A percentile compares a stretch with the other conserved stretches of the same genome.
These are phyloP conservation scores for Villa cingulata DNA, from an alignment of 2,888 invertebrate genomes.

Conservation along the genomic window DNA sequence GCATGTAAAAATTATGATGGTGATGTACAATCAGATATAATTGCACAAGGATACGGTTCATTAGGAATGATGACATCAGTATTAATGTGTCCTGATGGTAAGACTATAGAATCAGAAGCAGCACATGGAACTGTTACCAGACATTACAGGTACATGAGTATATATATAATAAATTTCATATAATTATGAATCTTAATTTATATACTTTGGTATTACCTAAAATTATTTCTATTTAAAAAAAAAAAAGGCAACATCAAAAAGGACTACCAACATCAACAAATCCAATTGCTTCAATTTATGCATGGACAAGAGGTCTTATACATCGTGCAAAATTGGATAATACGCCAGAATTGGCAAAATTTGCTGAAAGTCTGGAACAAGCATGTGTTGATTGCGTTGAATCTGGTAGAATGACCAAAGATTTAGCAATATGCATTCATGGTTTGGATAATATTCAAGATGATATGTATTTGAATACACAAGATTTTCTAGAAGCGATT, in stretches of 20 bases:
- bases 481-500: slow-evolving; percentile 75
- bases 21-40: slow-evolving; percentile 79
- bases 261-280: slow-evolving; percentile 79
- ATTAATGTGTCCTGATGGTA: slow-evolving; percentile 68
- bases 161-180: background rate
- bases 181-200: no score
- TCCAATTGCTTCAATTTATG: slow-evolving; percentile 83
- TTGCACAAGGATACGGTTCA: slow-evolving; percentile 71
- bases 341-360: slow-evolving; percentile 59
- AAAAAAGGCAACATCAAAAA: slow-evolving; percentile 63
- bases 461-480: slow-evolving; percentile 68
- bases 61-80: slow-evolving; percentile 86
- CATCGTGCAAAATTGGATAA: slow-evolving; percentile 72
- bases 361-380: slow-evolving; percentile 57
- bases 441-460: slow-evolving; percentile 69
- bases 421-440: slow-evolving; percentile 75
- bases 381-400: slow-evolving; percentile 75
- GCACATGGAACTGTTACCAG: slow-evolving; percentile 86
- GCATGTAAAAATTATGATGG: slow-evolving; percentile 90
- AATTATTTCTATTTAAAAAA: no score
- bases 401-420: slow-evolving; percentile 76
- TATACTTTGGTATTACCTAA: no score
- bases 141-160: slow-evolving; percentile 63
- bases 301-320: slow-evolving; percentile 74
- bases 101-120: slow-evolving; percentile 81